A percentile compares a stretch with the other conserved stretches of the same genome.
Evolutionary conservation across 2,888 invertebrate genomes (phyloP).

Genomic region (Physocephala rufipes): DNA sequence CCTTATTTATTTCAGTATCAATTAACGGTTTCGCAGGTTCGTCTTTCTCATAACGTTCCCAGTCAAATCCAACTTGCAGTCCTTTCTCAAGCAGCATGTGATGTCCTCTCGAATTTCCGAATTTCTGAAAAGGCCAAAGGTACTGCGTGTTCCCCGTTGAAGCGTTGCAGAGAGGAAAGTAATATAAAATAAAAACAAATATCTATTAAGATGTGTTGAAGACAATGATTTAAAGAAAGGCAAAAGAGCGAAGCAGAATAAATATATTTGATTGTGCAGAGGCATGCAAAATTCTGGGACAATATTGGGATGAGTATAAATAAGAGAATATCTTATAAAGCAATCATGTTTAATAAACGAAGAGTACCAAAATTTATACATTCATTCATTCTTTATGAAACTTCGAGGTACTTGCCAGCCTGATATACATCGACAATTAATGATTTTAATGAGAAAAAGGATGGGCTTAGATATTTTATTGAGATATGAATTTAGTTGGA

Average conservation of each 20-base stretch:
- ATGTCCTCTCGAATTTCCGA: slow-evolving; percentile 76
- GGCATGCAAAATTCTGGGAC: not conserved
- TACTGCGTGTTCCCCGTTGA: slow-evolving; percentile 67
- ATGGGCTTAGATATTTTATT: too few species aligned
- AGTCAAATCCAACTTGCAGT: slow-evolving; percentile 64
- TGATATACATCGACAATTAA: too few species aligned
- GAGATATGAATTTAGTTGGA: too few species aligned
- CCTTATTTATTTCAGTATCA: slow-evolving; percentile 47
- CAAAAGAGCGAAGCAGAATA: slow-evolving; percentile 15
- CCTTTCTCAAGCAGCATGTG: slow-evolving; percentile 70
- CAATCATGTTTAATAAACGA: too few species aligned
- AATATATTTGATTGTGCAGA: too few species aligned
- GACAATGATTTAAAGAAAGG: not conserved
- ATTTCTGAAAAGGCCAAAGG: slow-evolving; percentile 84
- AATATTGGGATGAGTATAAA: not conserved
- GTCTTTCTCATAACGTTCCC: slow-evolving; percentile 61
- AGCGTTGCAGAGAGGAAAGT: not conserved
- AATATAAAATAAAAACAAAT: slow-evolving; percentile 26
- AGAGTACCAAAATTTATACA: too few species aligned
- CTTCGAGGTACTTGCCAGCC: too few species aligned
- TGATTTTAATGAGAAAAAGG: too few species aligned
- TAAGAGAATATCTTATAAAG: too few species aligned
- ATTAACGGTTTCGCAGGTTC: slow-evolving; percentile 55
- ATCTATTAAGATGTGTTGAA: slow-evolving; percentile 20
- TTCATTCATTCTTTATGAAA: too few species aligned